Percentiles rank a stretch among this genome's conserved stretches.
phyloP scores from a whole-genome alignment of 2,888 invertebrate genomes.

The Melanostoma mellinum region DNA sequence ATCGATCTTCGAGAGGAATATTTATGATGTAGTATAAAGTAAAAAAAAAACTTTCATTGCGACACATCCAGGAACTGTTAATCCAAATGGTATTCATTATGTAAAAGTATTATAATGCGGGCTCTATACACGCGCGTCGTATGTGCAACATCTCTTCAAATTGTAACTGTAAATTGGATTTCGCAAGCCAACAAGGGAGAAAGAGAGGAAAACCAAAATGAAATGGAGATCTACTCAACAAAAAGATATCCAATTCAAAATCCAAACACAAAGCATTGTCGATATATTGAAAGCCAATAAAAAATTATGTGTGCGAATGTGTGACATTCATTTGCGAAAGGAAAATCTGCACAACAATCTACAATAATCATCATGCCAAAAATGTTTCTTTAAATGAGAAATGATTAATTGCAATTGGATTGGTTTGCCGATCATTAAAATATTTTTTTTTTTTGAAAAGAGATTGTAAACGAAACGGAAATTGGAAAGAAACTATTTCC shows the following conservation, averaged over 20 bases:
- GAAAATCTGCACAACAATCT: not conserved
- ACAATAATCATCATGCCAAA: slow-evolving; percentile 9
- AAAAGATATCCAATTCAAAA: slow-evolving; percentile 40
- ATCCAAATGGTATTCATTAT: slow-evolving; percentile 56
- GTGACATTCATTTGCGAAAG: slow-evolving; percentile 27
- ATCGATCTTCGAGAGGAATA: not conserved
- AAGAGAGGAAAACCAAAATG: slow-evolving; percentile 19
- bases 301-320: slow-evolving; percentile 1
- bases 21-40: not conserved
- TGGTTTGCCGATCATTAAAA: not conserved
- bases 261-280: slow-evolving; percentile 27
- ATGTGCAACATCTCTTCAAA: slow-evolving; percentile 60
- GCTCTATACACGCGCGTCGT: slow-evolving; percentile 19
- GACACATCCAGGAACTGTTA: slow-evolving; percentile 68
- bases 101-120: slow-evolving; percentile 69
- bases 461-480: slow-evolving; percentile 14
- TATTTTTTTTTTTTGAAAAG: not conserved
- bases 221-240: slow-evolving; percentile 55
- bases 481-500: not conserved
- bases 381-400: not conserved
- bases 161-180: slow-evolving; percentile 65
- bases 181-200: slow-evolving; percentile 56
- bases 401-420: not conserved
- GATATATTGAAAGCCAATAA: slow-evolving; percentile 16
- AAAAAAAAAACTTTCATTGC: slow-evolving; percentile 61